These are phyloP conservation scores for Girardia tigrina DNA, from an alignment of 2,888 invertebrate species.

Conservation along the genomic window DNA sequence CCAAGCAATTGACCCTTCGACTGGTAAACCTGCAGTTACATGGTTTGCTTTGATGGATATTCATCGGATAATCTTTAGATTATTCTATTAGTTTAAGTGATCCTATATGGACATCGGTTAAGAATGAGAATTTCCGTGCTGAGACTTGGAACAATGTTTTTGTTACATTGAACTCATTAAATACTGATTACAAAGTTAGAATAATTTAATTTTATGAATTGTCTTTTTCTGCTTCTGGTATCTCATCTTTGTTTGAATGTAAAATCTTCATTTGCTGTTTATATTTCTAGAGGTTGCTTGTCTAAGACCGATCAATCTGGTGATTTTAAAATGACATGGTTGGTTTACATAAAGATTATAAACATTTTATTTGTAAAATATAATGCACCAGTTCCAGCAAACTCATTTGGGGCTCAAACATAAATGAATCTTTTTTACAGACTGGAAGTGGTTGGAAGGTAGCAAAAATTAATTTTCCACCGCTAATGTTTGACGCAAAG, in stretches of 20 bases:
- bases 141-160: neutral
- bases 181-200: slow-evolving; percentile 5
- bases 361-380: neutral
- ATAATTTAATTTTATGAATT: neutral
- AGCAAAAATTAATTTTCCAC: neutral
- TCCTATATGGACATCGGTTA: slow-evolving; percentile 11
- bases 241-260: neutral
- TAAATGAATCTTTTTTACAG: neutral
- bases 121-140: neutral
- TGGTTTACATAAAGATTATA: neutral
- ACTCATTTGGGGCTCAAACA: neutral
- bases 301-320: slow-evolving; percentile 15
- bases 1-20: slow-evolving; percentile 3
- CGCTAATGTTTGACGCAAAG: neutral
- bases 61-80: neutral
- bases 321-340: slow-evolving; percentile 14
- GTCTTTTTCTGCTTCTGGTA: slow-evolving; percentile 19
- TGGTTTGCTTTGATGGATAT: slow-evolving; percentile 26
- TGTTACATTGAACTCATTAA: slow-evolving; percentile 13
- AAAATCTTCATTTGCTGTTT: neutral
- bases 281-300: neutral
- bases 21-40: slow-evolving; percentile 28
- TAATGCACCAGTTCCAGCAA: slow-evolving; percentile 16
- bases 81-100: slow-evolving; percentile 11
- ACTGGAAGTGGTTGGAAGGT: neutral